Evolutionary conservation across 2,888 invertebrate genomes (phyloP).

Genomic region (Ernsta delagoae): DNA sequence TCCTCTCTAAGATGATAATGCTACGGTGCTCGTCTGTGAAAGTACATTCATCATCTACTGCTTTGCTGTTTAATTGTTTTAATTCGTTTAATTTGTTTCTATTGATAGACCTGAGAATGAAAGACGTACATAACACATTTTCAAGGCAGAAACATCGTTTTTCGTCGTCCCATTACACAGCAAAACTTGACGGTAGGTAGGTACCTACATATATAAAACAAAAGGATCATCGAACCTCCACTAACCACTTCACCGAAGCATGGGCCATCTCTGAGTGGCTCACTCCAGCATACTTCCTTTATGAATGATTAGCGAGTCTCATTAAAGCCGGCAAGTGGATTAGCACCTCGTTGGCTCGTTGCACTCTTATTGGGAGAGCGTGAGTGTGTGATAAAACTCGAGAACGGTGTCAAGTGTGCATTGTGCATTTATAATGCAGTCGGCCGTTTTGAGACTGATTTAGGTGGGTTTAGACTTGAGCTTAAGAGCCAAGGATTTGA

Average conservation of each 20-base stretch:
- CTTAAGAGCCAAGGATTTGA: no score
- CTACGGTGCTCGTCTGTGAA: no score
- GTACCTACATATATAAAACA: background rate
- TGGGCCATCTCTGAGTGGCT: constrained; percentile 36
- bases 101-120: no score
- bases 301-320: constrained; percentile 62
- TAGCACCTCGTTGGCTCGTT: constrained; percentile 57
- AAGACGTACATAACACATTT: no score
- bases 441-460: constrained; percentile 11
- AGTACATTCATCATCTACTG: no score
- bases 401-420: constrained; percentile 39
- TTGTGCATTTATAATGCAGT: constrained; percentile 30
- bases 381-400: constrained; percentile 45
- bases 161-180: background rate
- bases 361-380: constrained; percentile 50
- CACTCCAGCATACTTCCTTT: constrained; percentile 56
- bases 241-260: constrained; percentile 12
- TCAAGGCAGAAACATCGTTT: background rate
- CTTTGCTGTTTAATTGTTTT: no score
- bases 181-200: background rate
- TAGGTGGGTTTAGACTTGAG: background rate
- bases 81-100: no score
- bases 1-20: no score
- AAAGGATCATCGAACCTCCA: constrained; percentile 19
- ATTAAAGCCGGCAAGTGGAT: constrained; percentile 55